Evolutionary conservation across 2,888 invertebrate genomes (phyloP).

Genomic region (Axea sp.): DNA sequence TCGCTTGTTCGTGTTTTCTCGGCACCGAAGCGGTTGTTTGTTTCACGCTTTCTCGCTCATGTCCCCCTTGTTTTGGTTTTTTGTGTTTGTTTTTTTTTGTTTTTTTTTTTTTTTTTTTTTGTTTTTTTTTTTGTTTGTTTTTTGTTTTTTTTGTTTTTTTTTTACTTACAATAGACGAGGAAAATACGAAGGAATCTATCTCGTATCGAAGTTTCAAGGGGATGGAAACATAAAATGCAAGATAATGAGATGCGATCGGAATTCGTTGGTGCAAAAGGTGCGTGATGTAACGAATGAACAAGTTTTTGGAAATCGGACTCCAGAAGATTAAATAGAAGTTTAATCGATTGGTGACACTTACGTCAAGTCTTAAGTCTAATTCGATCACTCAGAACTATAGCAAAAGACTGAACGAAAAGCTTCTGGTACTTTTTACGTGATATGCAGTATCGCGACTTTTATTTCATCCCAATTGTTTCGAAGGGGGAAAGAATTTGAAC

Average conservation of each 20-base stretch:
- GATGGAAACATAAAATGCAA: conserved; percentile 40
- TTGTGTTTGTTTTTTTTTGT: no score
- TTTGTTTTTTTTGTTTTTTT: no score
- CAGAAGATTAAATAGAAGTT: conserved; percentile 49
- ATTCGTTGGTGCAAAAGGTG: conserved; percentile 57
- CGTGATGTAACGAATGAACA: conserved; percentile 51
- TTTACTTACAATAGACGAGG: conserved; percentile 47
- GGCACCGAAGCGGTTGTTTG: no score
- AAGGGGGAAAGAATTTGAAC: no score
- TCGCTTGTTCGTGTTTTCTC: no score
- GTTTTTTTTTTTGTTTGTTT: no score
- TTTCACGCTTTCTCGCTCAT: no score
- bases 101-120: no score
- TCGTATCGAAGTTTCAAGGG: conserved; percentile 36
- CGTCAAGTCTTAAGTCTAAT: conserved; percentile 50
- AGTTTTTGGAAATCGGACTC: conserved; percentile 44
- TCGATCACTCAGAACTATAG: conserved; percentile 45
- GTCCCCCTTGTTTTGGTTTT: no score
- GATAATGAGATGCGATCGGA: conserved; percentile 55
- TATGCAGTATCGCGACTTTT: conserved; percentile 9
- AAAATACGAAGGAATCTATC: conserved; percentile 42
- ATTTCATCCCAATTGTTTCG: conserved; percentile 21
- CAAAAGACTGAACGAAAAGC: conserved; percentile 7
- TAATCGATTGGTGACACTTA: conserved; percentile 44
- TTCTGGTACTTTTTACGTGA: conserved; percentile 4